Evolutionary conservation across 2,888 invertebrate genomes (phyloP).

Genomic region (Sepiola atlantica): DNA sequence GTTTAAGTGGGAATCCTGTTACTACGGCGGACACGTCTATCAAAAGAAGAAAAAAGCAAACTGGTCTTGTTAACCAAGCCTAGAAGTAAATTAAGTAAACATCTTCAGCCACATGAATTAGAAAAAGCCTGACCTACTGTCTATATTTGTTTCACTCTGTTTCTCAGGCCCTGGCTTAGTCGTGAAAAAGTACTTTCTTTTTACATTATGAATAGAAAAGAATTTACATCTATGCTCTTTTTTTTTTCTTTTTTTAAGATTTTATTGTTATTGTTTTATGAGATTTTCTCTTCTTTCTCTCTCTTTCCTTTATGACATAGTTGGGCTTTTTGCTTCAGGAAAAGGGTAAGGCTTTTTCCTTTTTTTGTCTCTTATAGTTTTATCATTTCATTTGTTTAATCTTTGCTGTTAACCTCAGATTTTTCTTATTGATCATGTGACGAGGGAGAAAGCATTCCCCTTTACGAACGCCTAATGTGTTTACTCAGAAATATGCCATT

Average conservation of each 20-base stretch:
- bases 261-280: neutral
- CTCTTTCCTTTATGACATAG: neutral
- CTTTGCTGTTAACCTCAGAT: neutral
- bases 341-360: neutral
- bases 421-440: neutral
- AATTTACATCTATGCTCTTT: neutral
- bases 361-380: neutral
- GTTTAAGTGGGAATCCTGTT: neutral
- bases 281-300: no score
- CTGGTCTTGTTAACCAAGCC: neutral
- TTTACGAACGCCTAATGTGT: neutral
- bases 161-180: neutral
- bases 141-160: constrained; percentile 22
- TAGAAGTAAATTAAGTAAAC: neutral
- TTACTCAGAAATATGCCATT: neutral
- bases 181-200: neutral
- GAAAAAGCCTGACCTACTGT: neutral
- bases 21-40: neutral
- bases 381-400: neutral
- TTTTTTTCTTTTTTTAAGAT: neutral
- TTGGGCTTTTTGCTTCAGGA: neutral
- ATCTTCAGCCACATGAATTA: neutral
- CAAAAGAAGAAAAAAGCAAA: neutral
- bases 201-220: neutral
- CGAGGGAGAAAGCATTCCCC: neutral